Conservation (phyloP, 2,888 invertebrate species). For the Cephus pulcher region DNA sequence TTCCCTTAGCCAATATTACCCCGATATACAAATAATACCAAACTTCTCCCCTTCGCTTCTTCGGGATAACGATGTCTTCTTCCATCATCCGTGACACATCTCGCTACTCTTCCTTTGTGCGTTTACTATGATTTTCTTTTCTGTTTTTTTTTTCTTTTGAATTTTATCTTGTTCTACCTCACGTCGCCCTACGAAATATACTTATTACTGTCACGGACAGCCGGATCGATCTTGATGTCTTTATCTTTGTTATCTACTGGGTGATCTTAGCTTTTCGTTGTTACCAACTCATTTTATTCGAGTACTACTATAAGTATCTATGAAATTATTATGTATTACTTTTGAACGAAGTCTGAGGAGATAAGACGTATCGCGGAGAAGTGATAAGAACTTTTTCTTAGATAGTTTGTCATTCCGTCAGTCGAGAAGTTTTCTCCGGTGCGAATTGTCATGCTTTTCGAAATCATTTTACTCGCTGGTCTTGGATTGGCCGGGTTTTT, state of each 20-base stretch:
- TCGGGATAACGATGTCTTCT: not conserved
- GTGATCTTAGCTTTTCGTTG: not conserved
- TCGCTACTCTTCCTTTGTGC: not conserved
- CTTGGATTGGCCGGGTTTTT: not conserved
- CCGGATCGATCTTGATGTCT: not conserved
- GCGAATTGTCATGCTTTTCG: not conserved
- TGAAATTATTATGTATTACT: not conserved
- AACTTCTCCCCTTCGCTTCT: not conserved
- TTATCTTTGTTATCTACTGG: not conserved
- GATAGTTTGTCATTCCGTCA: not conserved
- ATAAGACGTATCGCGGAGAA: not conserved
- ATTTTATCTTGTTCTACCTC: not conserved
- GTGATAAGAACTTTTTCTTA: not conserved
- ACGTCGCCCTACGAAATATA: not conserved
- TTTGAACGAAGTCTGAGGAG: not conserved
- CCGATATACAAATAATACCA: constrained; percentile 4
- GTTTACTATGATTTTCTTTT: not conserved
- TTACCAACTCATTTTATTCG: not conserved
- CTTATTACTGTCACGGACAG: not conserved
- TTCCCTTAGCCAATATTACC: constrained; percentile 3
- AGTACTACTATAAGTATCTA: not conserved
- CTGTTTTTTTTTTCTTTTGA: not conserved
- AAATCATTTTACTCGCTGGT: not conserved
- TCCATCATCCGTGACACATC: not conserved
- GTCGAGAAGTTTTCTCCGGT: not conserved